Base-by-base conservation (phyloP, 1,140 invertebrate genomes). In the Grapholita molesta region DNA sequence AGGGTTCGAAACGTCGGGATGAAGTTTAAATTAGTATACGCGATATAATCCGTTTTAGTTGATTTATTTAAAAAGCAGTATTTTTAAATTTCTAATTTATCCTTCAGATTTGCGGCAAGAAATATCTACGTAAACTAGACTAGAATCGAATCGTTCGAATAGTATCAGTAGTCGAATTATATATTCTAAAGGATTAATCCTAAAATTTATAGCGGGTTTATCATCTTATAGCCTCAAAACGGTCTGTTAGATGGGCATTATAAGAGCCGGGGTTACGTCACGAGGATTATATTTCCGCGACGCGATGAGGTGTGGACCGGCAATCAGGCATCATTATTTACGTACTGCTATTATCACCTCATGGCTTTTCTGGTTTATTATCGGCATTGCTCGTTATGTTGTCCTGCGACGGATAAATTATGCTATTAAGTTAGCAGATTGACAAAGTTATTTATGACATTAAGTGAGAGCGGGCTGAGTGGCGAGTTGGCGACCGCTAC, bases 291-390 rank as follows among this genome's bases (percentile, higher is more conserved):
- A 24, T 73, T 55, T 32, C 77, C 69, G 48, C 76, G 79, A 78
- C 77, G 64, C 79, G 73, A 74, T 77, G 79, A 76, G 76, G 76
- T 79, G 83, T 82, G 83, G 83, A 78, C 80, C 80, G 70, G 79
- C 84, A 90, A 90, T 90, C 88, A 84, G 84, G 81, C 79, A 88
- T 89, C 86, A 89, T 90, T 90, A 90, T 89, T 87, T 87, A 88
- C 88, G 82, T 78, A 85, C 83, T 82, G 80, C 85, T 89, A 89
- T 90, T 90, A 90, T 90, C 86, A 89, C 86, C 86, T 86, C 83
- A 80, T 88, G 86, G 87, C 83, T 86, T 88, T 90, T 89, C 85
- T 87, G 86, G 83, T 90, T 88, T 90, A 89, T 88, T 90, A 90
- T 88, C 84, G 76, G 77, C 81, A 77, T 83, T 82, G 85, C 84